These are phyloP conservation scores for Bedellia somnulentella DNA, from an alignment of 2,888 invertebrate genomes.

Conservation along the genomic window DNA sequence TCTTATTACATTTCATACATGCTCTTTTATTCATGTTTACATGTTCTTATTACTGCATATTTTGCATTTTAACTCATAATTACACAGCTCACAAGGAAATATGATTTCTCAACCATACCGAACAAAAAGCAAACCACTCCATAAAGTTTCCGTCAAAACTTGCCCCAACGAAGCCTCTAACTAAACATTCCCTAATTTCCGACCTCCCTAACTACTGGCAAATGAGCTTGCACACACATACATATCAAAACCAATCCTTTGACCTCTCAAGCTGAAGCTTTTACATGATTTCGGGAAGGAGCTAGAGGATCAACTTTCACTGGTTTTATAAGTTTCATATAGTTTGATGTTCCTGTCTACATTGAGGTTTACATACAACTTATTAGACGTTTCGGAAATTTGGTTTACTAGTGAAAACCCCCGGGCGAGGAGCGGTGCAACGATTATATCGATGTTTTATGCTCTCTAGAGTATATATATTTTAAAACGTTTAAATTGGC, in stretches of 20 bases:
- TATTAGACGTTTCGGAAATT: conserved; percentile 61
- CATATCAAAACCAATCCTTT: too few relatives aligned
- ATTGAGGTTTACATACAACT: conserved; percentile 50
- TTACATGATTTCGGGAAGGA: conserved; percentile 13
- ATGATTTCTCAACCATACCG: too few relatives aligned
- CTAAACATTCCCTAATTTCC: conserved; percentile 45
- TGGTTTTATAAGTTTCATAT: conserved; percentile 29
- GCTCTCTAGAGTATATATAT: too few relatives aligned
- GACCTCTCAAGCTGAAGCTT: too few relatives aligned
- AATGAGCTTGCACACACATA: conserved; percentile 35
- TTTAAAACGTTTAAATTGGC: too few relatives aligned
- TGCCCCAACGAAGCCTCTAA: conserved; percentile 16
- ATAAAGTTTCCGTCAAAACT: conserved; percentile 6
- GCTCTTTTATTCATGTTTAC: too few relatives aligned
- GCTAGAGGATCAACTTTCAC: conserved; percentile 17
- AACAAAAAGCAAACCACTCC: too few relatives aligned
- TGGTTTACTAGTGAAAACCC: conserved; percentile 51
- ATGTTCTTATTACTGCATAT: too few relatives aligned
- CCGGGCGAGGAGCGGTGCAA: conserved; percentile 33
- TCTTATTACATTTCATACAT: too few relatives aligned
- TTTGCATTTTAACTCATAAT: too few relatives aligned
- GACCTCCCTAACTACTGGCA: conserved; percentile 36
- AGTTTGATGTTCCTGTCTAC: conserved; percentile 30
- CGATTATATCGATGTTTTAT: too few relatives aligned
- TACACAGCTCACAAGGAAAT: too few relatives aligned